phyloP scores from a whole-genome alignment of 2,113 vertebrate species.

The Condylura cristata region DNA sequence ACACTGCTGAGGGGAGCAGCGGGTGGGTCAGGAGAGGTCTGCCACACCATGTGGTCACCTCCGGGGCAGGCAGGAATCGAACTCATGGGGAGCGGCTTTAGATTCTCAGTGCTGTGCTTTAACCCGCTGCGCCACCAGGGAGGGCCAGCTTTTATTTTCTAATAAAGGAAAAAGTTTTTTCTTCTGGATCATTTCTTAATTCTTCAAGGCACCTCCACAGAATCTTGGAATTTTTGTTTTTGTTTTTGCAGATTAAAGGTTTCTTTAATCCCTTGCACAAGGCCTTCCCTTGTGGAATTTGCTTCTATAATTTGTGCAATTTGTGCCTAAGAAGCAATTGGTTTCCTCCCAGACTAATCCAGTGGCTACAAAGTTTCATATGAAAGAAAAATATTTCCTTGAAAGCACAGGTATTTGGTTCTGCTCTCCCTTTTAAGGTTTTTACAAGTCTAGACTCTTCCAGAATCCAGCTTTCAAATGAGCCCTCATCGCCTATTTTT shows the following conservation, averaged over 20 bases:
- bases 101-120: too few species aligned
- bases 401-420: background rate
- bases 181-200: constrained; percentile 2
- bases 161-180: background rate
- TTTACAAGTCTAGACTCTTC: background rate
- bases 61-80: too few species aligned
- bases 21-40: too few species aligned
- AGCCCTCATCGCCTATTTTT: background rate
- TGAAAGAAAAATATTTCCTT: constrained; percentile 7
- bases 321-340: too few species aligned
- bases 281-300: background rate
- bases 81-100: too few species aligned
- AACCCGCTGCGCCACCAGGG: too few species aligned
- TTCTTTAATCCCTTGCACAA: background rate
- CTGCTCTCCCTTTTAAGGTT: background rate
- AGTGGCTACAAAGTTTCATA: background rate
- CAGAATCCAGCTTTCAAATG: background rate
- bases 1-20: too few species aligned
- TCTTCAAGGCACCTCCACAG: background rate
- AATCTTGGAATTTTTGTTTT: background rate
- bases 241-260: background rate
- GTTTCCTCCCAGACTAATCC: background rate
- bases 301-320: too few species aligned
- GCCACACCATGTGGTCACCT: too few species aligned
- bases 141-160: too few species aligned